These are phyloP conservation scores for Ginglymostoma cirratum DNA, from an alignment of 2,113 vertebrate species.

Conservation along the genomic window DNA sequence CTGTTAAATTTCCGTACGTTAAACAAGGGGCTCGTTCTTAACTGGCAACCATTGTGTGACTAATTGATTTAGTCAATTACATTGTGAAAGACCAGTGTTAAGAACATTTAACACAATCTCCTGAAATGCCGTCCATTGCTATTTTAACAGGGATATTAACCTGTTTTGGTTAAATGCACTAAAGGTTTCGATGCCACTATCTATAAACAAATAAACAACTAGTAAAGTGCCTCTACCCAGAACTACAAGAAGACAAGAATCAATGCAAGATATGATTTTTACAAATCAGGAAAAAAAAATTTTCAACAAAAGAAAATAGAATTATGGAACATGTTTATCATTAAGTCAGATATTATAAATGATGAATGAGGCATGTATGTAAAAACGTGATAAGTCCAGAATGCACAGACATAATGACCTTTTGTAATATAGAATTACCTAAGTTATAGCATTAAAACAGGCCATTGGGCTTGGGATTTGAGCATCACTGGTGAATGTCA, in stretches of 20 bases:
- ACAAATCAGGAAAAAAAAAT: not conserved
- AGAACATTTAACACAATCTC: too few relatives aligned
- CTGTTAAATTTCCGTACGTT: not conserved
- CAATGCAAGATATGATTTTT: not conserved
- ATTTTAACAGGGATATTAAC: not conserved
- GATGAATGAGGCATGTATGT: not conserved
- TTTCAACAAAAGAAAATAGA: not conserved
- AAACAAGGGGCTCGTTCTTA: not conserved
- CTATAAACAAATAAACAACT: not conserved
- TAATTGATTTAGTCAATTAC: too few relatives aligned
- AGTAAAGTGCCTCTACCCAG: not conserved
- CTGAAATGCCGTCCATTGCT: not conserved
- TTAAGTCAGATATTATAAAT: not conserved
- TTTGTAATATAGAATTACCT: not conserved
- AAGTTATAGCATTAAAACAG: not conserved
- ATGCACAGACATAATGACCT: not conserved
- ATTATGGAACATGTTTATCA: not conserved
- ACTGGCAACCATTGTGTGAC: too few relatives aligned
- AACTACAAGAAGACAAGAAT: not conserved
- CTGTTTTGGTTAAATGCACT: not conserved
- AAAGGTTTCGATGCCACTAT: not conserved
- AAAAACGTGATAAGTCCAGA: not conserved
- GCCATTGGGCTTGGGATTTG: not conserved
- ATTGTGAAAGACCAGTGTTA: too few relatives aligned
- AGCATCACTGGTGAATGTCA: not conserved